Evolutionary conservation across 2,113 vertebrate species (phyloP), one percentile per base, ranked within the genome.

Genomic region (Condylura cristata): DNA sequence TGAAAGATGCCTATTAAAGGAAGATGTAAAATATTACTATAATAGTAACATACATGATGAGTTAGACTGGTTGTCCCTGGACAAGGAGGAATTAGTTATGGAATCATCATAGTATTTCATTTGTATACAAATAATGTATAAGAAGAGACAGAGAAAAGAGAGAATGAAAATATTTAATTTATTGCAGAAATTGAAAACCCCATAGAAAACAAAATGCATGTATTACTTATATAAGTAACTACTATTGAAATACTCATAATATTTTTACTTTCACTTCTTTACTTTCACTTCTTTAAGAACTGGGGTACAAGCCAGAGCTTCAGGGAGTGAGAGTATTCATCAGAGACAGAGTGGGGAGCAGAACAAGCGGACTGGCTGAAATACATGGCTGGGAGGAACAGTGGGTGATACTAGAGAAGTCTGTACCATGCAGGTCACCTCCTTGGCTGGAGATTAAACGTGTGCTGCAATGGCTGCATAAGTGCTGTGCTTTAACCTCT

Each of bases 1-100:
- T 53, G 16, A 83, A 80, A 48, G 30, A 37, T 89, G 17, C 76
- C 71, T 41, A 71, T 70, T 53, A 88, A 76, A 80, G 39, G 17
- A 85, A 87, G 53, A 72, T 6, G 51, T 39, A 34, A 61, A 53
- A 80, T 46, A 37, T 39, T 86, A 88, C 95, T 53, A 44, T 94
- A 18, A 39, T 86, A 58, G 53, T 13, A 88, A 22, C n/a, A 32
- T 86, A 16, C 39, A 24, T 60, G 34, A 86, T 46, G 32, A 22
- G 60, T 84, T 74, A 70, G 56, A 76, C 9, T 41, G 28, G 61
- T 17, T 61, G 17, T 3, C n/a, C 66, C 39, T 80, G 0, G 32
- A 87, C 41, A 24, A 70, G 60, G 24, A 17, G 5, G 84, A 83
- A 82, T 44, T 60, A 68, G 22, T 30, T 72, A 85, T 8, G 26